Evolutionary conservation across 2,888 invertebrate genomes (phyloP).

Genomic region (Notodonta ziczac): DNA sequence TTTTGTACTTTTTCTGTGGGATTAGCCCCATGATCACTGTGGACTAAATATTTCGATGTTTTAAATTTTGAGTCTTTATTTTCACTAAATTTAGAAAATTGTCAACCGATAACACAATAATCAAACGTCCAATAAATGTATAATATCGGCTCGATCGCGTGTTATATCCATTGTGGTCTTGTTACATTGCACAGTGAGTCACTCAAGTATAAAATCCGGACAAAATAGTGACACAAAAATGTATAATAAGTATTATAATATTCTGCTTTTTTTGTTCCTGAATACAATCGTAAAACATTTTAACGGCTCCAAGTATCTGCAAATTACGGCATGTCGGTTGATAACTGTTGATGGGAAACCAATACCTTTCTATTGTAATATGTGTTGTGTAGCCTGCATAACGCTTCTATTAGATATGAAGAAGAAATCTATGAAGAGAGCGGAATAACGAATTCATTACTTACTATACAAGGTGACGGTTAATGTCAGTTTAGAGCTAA

Average conservation of each 20-base stretch:
- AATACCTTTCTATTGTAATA: constrained; percentile 83
- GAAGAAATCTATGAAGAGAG: constrained; percentile 80
- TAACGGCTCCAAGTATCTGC: constrained; percentile 82
- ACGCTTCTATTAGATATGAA: constrained; percentile 62
- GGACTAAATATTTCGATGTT: constrained; percentile 84
- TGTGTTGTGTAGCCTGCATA: constrained; percentile 81
- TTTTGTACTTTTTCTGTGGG: constrained; percentile 82
- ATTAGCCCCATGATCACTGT: constrained; percentile 77
- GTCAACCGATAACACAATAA: constrained; percentile 78
- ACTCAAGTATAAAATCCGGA: constrained; percentile 79
- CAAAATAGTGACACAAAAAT: constrained; percentile 53
- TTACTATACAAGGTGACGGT: constrained; percentile 75
- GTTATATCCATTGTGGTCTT: constrained; percentile 82
- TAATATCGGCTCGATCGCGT: constrained; percentile 64
- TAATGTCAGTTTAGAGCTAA: constrained; percentile 65
- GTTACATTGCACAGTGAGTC: constrained; percentile 74
- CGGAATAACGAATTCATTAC: constrained; percentile 81
- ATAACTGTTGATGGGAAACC: constrained; percentile 79
- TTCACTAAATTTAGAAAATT: constrained; percentile 73
- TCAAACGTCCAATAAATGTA: constrained; percentile 56
- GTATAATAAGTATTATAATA: constrained; percentile 38
- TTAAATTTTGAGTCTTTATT: constrained; percentile 76
- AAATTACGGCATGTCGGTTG: constrained; percentile 81
- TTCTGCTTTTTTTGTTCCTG: constrained; percentile 54
- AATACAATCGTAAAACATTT: constrained; percentile 68